These are phyloP conservation scores for Aplysia californica DNA, from an alignment of 1,140 invertebrate genomes.

Conservation along the genomic window DNA sequence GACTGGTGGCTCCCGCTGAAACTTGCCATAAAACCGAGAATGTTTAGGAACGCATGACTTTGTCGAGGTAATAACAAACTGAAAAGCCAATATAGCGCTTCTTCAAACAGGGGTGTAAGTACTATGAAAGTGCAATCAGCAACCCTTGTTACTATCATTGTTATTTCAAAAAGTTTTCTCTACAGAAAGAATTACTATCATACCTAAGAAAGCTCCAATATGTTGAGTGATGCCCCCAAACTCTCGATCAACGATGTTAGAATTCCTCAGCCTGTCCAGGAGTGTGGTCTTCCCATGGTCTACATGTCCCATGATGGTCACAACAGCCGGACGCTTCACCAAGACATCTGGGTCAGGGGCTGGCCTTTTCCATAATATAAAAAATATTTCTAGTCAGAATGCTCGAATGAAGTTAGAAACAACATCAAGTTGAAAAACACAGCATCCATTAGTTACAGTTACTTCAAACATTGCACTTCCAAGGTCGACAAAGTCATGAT, in stretches of 20 bases:
- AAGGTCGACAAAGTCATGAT: neutral
- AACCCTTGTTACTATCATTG: no score
- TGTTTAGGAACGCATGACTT: no score
- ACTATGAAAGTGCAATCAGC: no score
- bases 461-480: neutral
- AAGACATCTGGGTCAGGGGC: constrained; percentile 75
- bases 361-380: constrained; percentile 64
- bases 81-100: no score
- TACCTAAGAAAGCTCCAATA: constrained; percentile 95
- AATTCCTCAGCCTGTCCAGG: constrained; percentile 88
- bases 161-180: no score
- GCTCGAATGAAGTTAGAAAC: neutral
- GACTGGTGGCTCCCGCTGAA: no score
- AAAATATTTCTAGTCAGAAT: neutral
- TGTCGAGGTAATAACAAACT: no score
- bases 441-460: neutral
- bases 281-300: constrained; percentile 99
- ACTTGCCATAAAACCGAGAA: no score
- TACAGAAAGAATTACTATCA: no score
- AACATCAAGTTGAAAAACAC: neutral
- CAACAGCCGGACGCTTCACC: constrained; percentile 83
- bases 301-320: constrained; percentile 99
- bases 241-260: constrained; percentile 88
- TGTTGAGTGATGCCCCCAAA: constrained; percentile 99
- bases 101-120: no score